Percentiles rank a stretch among this genome's conserved stretches.
phyloP scores from a whole-genome alignment of 2,113 vertebrate genomes.

The Chlorocebus sabaeus region DNA sequence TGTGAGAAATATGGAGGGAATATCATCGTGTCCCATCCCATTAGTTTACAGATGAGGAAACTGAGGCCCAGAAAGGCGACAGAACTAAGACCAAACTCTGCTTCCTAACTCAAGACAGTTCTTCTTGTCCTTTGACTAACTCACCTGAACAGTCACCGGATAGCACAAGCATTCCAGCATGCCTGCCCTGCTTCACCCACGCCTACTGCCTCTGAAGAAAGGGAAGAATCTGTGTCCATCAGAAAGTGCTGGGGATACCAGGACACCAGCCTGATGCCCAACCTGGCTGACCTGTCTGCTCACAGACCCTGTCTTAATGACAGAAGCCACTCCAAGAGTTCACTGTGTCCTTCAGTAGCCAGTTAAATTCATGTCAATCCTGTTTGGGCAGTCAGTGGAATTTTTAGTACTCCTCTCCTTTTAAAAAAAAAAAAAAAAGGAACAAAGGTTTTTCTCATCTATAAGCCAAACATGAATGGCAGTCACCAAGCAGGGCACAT shows the following conservation, averaged over 20 bases:
- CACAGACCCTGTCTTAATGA: neutral
- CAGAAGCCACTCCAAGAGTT: neutral
- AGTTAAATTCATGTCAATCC: neutral
- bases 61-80: neutral
- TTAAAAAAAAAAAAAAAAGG: neutral
- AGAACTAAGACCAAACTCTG: neutral
- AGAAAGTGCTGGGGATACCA: neutral
- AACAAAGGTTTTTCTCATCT: constrained; percentile 37
- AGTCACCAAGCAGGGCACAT: neutral
- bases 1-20: neutral
- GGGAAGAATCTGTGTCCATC: neutral
- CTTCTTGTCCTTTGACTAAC: neutral
- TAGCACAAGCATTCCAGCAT: neutral
- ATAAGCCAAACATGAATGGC: neutral
- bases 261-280: neutral
- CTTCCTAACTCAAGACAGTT: neutral
- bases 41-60: neutral
- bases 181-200: accelerated
- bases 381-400: neutral
- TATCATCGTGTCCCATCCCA: too few species aligned
- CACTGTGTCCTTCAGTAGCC: neutral
- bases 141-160: neutral
- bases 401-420: constrained; percentile 40
- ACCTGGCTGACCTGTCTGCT: neutral
- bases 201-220: neutral